Evolutionary conservation across 2,113 vertebrate genomes (phyloP), one percentile per base, ranked within the genome.

Genomic region (Prinia subflava): DNA sequence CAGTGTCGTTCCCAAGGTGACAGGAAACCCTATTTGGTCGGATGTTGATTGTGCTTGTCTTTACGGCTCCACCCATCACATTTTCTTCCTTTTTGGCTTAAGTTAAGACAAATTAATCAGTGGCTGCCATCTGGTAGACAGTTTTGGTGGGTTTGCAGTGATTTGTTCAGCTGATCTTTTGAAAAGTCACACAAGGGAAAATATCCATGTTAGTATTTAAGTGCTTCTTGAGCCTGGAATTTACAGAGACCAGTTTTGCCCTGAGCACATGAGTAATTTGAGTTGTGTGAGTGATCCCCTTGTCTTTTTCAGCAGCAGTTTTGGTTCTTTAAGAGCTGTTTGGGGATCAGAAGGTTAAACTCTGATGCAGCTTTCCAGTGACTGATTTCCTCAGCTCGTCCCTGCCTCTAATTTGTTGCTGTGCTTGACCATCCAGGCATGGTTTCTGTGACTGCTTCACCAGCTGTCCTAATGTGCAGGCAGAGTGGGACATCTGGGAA

Each of bases 1-100:
- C 98, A 98, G 94, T 96, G 96, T 92, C 39, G 97, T 98, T 98
- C 98, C 98, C 98, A 98, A 98, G 98, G 98, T 98, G 97, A 98
- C 98, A 98, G 98, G 98, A 98, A 98, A 89, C 98, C 94, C 95
- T 98, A 95, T 96, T 97, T 97, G 95, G 96, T 97, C 97, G 83
- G 97, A 97, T 98, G 98, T 97, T 97, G 97, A 98, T 98, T 98
- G 97, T 98, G 96, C 97, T 97, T 80, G 86, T 97, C 93, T 96
- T 88, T 97, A 89, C 78, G 73, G 97, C 97, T 96, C 98, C 97
- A 97, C 97, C 98, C 97, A 96, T 97, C 83, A n/a, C 92, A 94
- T 97, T 97, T 98, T 98, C 95, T 98, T 98, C 98, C 98, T 95
- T 98, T 98, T 97, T 98, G 98, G 98, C 98, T 98, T 89, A 97